Evolutionary conservation across 2,888 invertebrate genomes (phyloP).

Genomic region (Zygaena filipendulae): DNA sequence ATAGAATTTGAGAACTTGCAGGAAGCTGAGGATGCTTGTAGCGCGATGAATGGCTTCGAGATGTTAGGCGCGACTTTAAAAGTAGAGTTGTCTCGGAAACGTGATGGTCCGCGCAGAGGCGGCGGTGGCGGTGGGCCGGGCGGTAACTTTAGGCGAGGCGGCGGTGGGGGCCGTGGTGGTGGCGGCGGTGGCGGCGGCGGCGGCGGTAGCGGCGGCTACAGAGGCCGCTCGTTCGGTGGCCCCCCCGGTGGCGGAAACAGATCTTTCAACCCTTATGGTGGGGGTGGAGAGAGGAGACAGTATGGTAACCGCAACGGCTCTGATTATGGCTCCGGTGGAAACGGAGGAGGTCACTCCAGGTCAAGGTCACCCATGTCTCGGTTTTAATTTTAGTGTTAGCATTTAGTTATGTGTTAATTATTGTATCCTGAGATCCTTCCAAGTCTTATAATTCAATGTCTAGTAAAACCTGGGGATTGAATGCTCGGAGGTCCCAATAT

Average conservation of each 20-base stretch:
- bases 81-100: constrained; percentile 88
- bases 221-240: constrained; percentile 66
- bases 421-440: constrained; percentile 68
- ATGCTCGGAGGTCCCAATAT: constrained; percentile 50
- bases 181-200: constrained; percentile 59
- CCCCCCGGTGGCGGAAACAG: constrained; percentile 46
- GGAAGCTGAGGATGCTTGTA: constrained; percentile 91
- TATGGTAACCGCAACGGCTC: constrained; percentile 62
- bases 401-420: constrained; percentile 53
- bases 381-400: constrained; percentile 55
- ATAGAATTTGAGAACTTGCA: constrained; percentile 90
- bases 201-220: constrained; percentile 61
- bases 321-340: constrained; percentile 47
- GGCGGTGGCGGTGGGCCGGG: constrained; percentile 68
- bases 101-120: constrained; percentile 76
- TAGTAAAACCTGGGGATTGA: constrained; percentile 55
- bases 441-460: constrained; percentile 62
- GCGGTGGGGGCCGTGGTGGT: constrained; percentile 53
- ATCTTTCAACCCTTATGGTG: constrained; percentile 19
- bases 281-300: constrained; percentile 31
- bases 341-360: constrained; percentile 58
- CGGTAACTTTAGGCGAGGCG: constrained; percentile 54
- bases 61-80: constrained; percentile 88
- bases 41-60: constrained; percentile 88
- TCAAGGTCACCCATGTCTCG: constrained; percentile 60